A percentile compares a stretch with the other conserved stretches of the same genome.
phyloP scores from a whole-genome alignment of 2,113 vertebrate genomes.

The Tinamus guttatus region DNA sequence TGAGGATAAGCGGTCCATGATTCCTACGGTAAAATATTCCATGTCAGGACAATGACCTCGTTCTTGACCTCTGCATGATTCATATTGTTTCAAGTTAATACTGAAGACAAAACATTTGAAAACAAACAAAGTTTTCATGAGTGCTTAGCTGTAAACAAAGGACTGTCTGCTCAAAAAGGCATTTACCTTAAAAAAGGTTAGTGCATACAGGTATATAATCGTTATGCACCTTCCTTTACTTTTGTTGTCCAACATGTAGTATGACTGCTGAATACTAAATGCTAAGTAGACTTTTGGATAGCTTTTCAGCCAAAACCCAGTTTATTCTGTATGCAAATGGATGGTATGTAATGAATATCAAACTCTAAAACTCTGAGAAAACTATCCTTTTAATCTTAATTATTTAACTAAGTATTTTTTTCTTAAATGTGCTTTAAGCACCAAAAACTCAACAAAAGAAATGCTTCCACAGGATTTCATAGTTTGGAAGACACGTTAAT shows the following conservation, averaged over 20 bases:
- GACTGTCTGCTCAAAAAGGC: neutral
- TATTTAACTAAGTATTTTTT: neutral
- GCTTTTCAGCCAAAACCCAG: constrained; percentile 58
- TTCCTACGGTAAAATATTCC: constrained; percentile 56
- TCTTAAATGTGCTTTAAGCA: neutral
- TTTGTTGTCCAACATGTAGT: constrained; percentile 6
- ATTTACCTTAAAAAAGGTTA: neutral
- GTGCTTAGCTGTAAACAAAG: constrained; percentile 26
- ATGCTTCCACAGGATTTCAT: neutral
- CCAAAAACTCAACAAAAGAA: neutral
- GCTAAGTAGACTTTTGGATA: neutral
- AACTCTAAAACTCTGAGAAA: neutral
- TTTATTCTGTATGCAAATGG: neutral
- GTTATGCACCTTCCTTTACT: constrained; percentile 21
- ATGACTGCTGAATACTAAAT: constrained; percentile 15
- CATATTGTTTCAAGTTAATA: constrained; percentile 45
- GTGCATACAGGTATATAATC: neutral
- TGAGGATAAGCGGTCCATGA: neutral
- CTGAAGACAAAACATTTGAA: constrained; percentile 69
- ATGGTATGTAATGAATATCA: neutral
- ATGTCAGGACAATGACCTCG: constrained; percentile 17
- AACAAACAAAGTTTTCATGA: constrained; percentile 1
- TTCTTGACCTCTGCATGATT: constrained; percentile 40
- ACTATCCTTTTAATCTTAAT: neutral
- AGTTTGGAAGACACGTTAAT: neutral